Evolutionary conservation across 2,888 invertebrate genomes (phyloP), one percentile per base, ranked within the genome.

Genomic region (Zeuzera pyrina): DNA sequence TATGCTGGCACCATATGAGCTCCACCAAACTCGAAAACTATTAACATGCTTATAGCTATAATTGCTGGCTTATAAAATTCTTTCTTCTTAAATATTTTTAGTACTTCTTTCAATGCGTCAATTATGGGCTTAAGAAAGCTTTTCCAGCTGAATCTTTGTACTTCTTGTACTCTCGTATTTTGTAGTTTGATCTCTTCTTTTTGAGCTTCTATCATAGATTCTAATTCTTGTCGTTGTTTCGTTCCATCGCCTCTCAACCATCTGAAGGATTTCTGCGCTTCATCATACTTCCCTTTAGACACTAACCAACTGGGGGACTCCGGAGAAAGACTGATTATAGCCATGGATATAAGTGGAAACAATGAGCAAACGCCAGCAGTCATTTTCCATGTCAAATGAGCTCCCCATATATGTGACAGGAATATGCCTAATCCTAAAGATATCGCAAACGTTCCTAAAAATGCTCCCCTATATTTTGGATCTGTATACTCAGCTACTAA

Each of bases 251-350:
- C 89, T 45, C 89, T 73, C 12, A 88, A 81, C 83, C 86, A 88
- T 41, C 71, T 76, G 23, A 89, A 87, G 0, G 88, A 84, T 30
- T 83, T 72, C 40, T 83, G 78, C 0, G 90, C 90, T 38, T 88
- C 84, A 1, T 76, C 77, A 2, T 76, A 68, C 26, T 83, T 83
- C 2, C 84, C 85, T 51, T 87, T 88, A 1, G 87, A 85, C 1
- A 88, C 78, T 31, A 91, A 57, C 90, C 90, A 91, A 35, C 85
- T 78, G 0, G 90, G 88, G 1, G 90, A 87, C 65, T 91, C 91
- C 0, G 88, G 89, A 0, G 83, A 83, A 2, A 83, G 39, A 24
- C 70, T 68, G 6, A 81, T 81, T 2, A 83, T 73, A 0, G 55
- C 66, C 53, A 88, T 73, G 29, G 50, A 81, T 65, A 52, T 71